Base-by-base conservation (phyloP, 2,888 invertebrate species). In the Alviniconcha strummeri region DNA sequence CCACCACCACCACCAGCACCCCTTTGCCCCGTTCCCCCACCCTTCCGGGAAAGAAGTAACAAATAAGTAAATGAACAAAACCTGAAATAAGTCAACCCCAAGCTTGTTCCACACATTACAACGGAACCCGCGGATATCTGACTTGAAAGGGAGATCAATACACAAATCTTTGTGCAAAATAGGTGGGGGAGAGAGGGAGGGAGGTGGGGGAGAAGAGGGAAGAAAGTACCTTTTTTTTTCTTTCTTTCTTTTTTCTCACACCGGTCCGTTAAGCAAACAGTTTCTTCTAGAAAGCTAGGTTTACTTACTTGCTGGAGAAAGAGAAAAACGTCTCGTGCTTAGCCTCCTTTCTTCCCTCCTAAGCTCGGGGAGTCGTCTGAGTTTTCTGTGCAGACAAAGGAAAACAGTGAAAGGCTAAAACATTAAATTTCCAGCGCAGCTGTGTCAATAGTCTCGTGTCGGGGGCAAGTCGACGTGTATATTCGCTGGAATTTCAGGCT, bases 361-460 rank as follows among this genome's bases (percentile, higher is more conserved):
- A 11, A 60, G 60, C 13, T 8, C 60, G 60, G 60, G 13, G 13
- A 60, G 60, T 60, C 60, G 60, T 60, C 13, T 60, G 60, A 60
- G 60, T 71, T 71, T n/a, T 56, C 57, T 77, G 56, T 77, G 56
- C 74, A 64, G 75, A 81, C 72, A 75, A 75, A 81, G 74, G 60
- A 56, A 75, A 81, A 81, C 74, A 52, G 74, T 57, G 72, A 64
- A 75, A 60, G 60, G 81, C 19, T 74, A 81, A 75, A 81, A 81
- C 81, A 81, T 52, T 75, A 60, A 75, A 64, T 54, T 36, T 75
- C 75, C 57, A 72, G 19, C 56, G 81, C 81, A 81, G 81, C 81
- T 81, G 81, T 75, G 81, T 81, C 81, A 81, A 81, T 64, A 81
- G 15, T n/a, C 9, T 19, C 8, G 64, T 57, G n/a, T 76, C n/a